phyloP scores from a whole-genome alignment of 2,888 invertebrate genomes.

The Drosophila pseudotalamancana region DNA sequence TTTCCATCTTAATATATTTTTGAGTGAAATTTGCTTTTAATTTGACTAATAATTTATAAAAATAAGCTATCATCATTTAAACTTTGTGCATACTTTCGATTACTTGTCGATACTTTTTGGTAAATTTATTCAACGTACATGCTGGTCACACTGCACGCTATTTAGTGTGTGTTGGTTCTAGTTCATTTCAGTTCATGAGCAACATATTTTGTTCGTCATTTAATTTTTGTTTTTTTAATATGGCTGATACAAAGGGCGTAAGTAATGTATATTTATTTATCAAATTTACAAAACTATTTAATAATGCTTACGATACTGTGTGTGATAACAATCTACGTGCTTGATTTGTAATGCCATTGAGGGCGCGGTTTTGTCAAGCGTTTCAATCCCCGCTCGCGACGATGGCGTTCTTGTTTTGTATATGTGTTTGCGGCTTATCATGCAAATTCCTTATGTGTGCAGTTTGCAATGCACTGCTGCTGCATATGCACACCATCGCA shows the following conservation, averaged over 20 bases:
- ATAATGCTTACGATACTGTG: neutral
- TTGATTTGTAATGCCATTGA: neutral
- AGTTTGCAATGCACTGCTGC: conserved; percentile 21
- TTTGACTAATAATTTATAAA: neutral
- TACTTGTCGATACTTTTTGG: neutral
- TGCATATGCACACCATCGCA: conserved; percentile 1
- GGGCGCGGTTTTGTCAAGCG: conserved; percentile 48
- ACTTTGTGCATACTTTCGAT: neutral
- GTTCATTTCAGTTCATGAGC: conserved; percentile 60
- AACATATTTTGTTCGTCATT: conserved; percentile 74
- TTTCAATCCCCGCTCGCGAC: conserved; percentile 36
- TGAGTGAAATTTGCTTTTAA: too few species aligned
- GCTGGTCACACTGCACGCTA: conserved; percentile 34
- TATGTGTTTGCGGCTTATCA: conserved; percentile 50
- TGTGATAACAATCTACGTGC: neutral
- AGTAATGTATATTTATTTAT: conserved; percentile 54
- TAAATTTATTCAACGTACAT: neutral
- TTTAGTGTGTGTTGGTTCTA: conserved; percentile 48
- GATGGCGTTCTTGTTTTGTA: conserved; percentile 45
- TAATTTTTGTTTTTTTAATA: conserved; percentile 75
- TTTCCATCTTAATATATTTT: too few species aligned
- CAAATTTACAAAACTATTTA: neutral
- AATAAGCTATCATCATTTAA: neutral
- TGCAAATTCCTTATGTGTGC: conserved; percentile 49
- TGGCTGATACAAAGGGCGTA: conserved; percentile 82